phyloP scores from a whole-genome alignment of 2,113 vertebrate species.

The Melozone crissalis region DNA sequence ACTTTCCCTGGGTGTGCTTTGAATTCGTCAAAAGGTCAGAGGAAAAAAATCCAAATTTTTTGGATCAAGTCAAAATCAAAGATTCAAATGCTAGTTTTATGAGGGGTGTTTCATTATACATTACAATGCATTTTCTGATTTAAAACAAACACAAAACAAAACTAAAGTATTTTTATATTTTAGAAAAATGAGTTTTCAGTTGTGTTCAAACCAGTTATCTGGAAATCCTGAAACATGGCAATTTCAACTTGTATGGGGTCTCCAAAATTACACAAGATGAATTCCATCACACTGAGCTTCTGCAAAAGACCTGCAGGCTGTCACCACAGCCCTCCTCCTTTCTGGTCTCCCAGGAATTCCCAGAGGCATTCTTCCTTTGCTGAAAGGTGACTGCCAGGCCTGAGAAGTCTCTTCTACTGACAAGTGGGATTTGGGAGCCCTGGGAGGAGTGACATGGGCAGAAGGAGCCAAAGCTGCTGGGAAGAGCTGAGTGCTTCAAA shows the following conservation, averaged over 20 bases:
- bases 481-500: background rate
- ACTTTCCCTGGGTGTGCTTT: background rate
- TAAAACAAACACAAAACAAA: background rate
- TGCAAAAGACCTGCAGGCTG: background rate
- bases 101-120: background rate
- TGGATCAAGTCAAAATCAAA: background rate
- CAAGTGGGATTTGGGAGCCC: background rate
- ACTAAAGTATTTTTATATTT: background rate
- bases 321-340: background rate
- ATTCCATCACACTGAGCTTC: background rate
- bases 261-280: background rate
- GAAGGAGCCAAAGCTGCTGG: background rate
- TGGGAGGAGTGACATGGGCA: fast-evolving
- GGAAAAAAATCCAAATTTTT: background rate
- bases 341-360: background rate
- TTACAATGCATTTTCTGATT: background rate
- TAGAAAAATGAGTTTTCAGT: background rate
- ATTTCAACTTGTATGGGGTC: background rate
- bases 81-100: background rate
- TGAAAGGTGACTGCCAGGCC: background rate
- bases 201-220: background rate
- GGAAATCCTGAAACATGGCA: background rate
- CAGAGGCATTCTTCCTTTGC: background rate
- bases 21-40: background rate
- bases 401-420: background rate